Percentiles rank a stretch among this genome's conserved stretches.
These are phyloP conservation scores for Iguana delicatissima DNA, from an alignment of 2,797 vertebrate species.

Conservation along the genomic window DNA sequence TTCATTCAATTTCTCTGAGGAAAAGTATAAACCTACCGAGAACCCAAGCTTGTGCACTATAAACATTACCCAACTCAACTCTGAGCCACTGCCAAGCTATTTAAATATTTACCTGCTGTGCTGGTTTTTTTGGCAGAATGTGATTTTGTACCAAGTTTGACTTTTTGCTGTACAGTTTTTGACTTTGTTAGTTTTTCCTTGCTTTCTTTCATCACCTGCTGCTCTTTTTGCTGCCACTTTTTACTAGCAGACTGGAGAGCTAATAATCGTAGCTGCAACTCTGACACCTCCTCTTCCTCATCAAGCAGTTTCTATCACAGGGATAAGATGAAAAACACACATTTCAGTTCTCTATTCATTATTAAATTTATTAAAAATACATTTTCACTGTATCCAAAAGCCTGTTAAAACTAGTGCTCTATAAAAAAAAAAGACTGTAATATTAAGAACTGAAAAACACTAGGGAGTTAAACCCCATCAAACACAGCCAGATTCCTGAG, in stretches of 20 bases:
- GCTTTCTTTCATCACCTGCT: conserved; percentile 96
- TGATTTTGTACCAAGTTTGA: conserved; percentile 81
- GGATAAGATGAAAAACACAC: conserved; percentile 55
- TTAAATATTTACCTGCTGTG: conserved; percentile 79
- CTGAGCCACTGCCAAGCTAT: background rate
- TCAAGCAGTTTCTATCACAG: conserved; percentile 80
- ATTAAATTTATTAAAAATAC: conserved; percentile 22
- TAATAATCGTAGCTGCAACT: conserved; percentile 94
- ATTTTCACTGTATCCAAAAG: background rate
- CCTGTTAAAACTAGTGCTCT: background rate
- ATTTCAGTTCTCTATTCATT: conserved; percentile 18
- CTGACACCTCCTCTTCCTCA: conserved; percentile 96
- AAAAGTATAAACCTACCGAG: conserved; percentile 25
- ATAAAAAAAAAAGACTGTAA: background rate
- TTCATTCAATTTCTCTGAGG: background rate
- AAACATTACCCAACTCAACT: background rate
- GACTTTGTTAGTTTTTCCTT: conserved; percentile 91
- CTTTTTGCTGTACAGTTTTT: conserved; percentile 82
- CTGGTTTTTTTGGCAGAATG: conserved; percentile 85
- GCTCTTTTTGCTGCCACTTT: conserved; percentile 98
- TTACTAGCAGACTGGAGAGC: conserved; percentile 98
- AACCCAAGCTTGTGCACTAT: background rate
- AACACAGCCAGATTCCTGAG: background rate
- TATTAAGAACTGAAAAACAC: background rate
- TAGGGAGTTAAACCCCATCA: background rate